These are phyloP conservation scores for Ctenomys sociabilis DNA, from an alignment of 2,113 vertebrate species.

Conservation along the genomic window DNA sequence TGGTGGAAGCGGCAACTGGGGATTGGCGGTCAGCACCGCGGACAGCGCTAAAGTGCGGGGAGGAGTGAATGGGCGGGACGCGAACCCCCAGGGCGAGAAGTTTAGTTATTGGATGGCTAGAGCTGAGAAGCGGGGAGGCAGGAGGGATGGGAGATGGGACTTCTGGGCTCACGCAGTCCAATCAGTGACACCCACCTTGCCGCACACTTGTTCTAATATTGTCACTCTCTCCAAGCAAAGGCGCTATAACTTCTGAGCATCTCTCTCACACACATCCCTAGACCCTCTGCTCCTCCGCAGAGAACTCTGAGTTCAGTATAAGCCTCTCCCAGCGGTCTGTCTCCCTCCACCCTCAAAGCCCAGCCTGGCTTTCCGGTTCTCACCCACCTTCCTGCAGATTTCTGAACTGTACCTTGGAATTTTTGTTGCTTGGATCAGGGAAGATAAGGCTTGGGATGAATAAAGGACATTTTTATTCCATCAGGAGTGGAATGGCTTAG, in stretches of 20 bases:
- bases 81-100: slow-evolving; percentile 6
- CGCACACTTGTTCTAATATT: slow-evolving; percentile 45
- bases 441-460: neutral
- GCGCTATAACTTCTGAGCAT: neutral
- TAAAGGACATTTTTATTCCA: too few species aligned
- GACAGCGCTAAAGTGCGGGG: slow-evolving; percentile 70
- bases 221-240: neutral
- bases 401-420: slow-evolving; percentile 7
- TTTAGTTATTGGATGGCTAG: slow-evolving; percentile 60
- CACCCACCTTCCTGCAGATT: neutral
- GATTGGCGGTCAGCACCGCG: slow-evolving; percentile 69
- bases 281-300: neutral
- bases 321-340: neutral
- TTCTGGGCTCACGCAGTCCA: neutral
- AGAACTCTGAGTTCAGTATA: neutral
- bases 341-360: neutral
- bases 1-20: neutral
- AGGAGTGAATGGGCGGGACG: slow-evolving; percentile 22
- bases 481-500: neutral
- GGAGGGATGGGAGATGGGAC: neutral
- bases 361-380: neutral
- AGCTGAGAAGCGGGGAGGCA: neutral
- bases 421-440: neutral
- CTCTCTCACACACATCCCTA: neutral
- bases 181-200: slow-evolving; percentile 32